These are phyloP conservation scores for Drosophila affinis DNA, from an alignment of 2,888 invertebrate genomes.

Conservation along the genomic window DNA sequence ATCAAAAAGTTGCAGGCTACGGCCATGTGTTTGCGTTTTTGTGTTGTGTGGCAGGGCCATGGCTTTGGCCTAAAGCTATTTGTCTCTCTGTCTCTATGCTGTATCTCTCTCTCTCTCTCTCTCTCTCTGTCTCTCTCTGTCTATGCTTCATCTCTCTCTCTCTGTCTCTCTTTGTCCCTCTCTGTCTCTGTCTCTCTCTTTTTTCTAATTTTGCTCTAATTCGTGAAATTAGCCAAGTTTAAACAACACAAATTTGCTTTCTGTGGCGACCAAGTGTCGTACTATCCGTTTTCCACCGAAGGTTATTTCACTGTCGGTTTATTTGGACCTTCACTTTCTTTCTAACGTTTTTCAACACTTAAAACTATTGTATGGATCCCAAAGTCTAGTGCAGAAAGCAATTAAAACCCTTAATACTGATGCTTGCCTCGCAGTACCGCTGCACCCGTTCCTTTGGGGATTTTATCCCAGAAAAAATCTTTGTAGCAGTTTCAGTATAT, in stretches of 20 bases:
- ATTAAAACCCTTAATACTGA: too few species aligned
- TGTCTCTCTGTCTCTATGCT: conserved; percentile 1
- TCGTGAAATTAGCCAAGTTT: conserved; percentile 62
- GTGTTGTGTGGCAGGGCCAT: conserved; percentile 23
- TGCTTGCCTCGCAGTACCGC: too few species aligned
- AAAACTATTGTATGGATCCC: too few species aligned
- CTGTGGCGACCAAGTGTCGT: too few species aligned
- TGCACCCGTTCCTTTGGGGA: too few species aligned
- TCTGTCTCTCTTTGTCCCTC: neutral
- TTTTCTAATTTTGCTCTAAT: conserved; percentile 55
- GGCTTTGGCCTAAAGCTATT: conserved; percentile 41
- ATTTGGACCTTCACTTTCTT: too few species aligned
- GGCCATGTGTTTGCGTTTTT: conserved; percentile 33
- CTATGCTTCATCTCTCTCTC: neutral
- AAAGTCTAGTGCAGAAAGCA: too few species aligned
- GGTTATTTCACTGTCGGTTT: too few species aligned
- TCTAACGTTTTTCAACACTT: too few species aligned
- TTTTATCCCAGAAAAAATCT: too few species aligned
- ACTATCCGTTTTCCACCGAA: too few species aligned
- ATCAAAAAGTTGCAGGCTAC: conserved; percentile 69
- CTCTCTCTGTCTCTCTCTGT: neutral
- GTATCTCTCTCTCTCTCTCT: neutral
- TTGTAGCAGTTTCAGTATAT: too few species aligned
- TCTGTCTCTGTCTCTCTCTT: neutral
- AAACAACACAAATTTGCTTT: neutral